phyloP scores from a whole-genome alignment of 2,797 vertebrate species.

The Siniperca obscura region DNA sequence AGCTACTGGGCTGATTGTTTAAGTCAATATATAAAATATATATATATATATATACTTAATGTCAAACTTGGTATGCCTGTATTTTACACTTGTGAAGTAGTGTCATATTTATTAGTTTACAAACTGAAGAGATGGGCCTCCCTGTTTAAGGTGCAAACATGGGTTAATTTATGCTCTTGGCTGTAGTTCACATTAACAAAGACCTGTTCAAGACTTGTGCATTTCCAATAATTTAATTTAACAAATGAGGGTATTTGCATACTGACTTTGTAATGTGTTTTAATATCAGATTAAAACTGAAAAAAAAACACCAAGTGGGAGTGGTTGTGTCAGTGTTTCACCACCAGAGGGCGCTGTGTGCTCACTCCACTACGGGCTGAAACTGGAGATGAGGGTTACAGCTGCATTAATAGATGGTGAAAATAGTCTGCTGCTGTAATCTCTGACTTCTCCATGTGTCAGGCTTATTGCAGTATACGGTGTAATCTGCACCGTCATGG shows the following conservation, averaged over 20 bases:
- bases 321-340: conserved; percentile 28
- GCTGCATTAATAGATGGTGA: conserved; percentile 28
- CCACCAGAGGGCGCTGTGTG: conserved; percentile 67
- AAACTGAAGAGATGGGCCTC: conserved; percentile 36
- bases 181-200: conserved; percentile 60
- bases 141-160: conserved; percentile 38
- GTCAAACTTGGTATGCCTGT: conserved; percentile 65
- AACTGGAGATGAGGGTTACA: not conserved
- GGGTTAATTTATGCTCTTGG: conserved; percentile 66
- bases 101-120: conserved; percentile 79
- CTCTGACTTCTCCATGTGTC: conserved; percentile 50
- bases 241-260: conserved; percentile 76
- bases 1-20: conserved; percentile 57
- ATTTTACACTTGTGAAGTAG: conserved; percentile 71
- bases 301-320: not conserved
- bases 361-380: conserved; percentile 18
- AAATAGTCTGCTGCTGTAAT: conserved; percentile 52
- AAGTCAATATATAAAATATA: conserved; percentile 48
- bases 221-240: conserved; percentile 77
- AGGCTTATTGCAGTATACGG: conserved; percentile 31
- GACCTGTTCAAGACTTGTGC: conserved; percentile 54
- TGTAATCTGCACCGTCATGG: conserved; percentile 52
- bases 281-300: conserved; percentile 74
- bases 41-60: conserved; percentile 44
- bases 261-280: conserved; percentile 83